Percentiles rank a stretch among this genome's conserved stretches.
Evolutionary conservation across 1,140 invertebrate genomes (phyloP).

Genomic region (Drosophila kikkawai): DNA sequence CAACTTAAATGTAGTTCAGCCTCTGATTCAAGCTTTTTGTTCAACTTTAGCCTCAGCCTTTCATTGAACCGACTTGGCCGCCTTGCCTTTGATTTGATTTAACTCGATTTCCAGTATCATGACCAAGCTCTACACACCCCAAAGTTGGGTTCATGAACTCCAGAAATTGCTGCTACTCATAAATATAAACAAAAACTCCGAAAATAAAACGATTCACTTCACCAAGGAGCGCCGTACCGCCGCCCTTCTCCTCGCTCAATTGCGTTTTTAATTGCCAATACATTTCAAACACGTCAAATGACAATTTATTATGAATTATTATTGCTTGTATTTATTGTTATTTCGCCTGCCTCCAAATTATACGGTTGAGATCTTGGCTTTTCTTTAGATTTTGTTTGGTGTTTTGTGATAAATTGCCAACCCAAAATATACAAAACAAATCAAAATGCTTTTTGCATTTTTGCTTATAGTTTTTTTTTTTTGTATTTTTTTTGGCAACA

Average conservation of each 20-base stretch:
- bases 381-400: slow-evolving; percentile 50
- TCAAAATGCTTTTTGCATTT: slow-evolving; percentile 63
- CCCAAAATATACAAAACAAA: slow-evolving; percentile 43
- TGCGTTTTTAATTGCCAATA: slow-evolving; percentile 76
- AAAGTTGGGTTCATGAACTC: slow-evolving; percentile 67
- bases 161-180: slow-evolving; percentile 52
- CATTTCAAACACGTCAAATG: slow-evolving; percentile 73
- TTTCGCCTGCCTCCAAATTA: slow-evolving; percentile 37
- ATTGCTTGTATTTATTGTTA: slow-evolving; percentile 27
- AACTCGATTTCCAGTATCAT: slow-evolving; percentile 34
- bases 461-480: slow-evolving; percentile 44
- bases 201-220: slow-evolving; percentile 35
- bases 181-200: slow-evolving; percentile 20
- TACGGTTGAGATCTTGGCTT: slow-evolving; percentile 51
- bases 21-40: neutral
- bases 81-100: slow-evolving; percentile 25
- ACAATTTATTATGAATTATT: slow-evolving; percentile 77
- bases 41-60: slow-evolving; percentile 8
- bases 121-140: slow-evolving; percentile 46
- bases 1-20: slow-evolving; percentile 10
- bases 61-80: slow-evolving; percentile 8
- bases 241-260: slow-evolving; percentile 34
- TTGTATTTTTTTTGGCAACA: slow-evolving; percentile 52
- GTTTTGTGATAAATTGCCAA: slow-evolving; percentile 74
- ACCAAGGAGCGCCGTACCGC: slow-evolving; percentile 17